A percentile compares a stretch with the other conserved stretches of the same genome.
Evolutionary conservation across 2,113 vertebrate species (phyloP).

Genomic region (Hemichromis elongatus): DNA sequence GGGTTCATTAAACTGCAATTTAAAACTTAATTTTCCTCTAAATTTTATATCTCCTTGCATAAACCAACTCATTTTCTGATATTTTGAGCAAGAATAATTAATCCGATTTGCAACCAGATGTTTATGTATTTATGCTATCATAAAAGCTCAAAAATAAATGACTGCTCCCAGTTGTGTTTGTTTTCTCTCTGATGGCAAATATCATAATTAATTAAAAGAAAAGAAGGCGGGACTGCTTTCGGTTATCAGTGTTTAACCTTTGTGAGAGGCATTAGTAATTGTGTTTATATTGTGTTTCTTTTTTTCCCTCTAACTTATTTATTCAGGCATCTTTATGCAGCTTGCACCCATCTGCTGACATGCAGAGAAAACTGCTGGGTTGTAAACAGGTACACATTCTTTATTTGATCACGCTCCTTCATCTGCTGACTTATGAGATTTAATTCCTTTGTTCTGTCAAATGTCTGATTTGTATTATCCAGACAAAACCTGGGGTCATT

Average conservation of each 20-base stretch:
- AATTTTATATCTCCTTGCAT: neutral
- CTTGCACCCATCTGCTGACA: conserved; percentile 41
- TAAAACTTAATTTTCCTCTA: neutral
- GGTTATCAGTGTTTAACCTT: neutral
- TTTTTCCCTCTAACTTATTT: neutral
- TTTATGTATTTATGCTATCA: neutral
- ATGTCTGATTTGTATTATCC: neutral
- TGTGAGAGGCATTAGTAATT: neutral
- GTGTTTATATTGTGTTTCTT: neutral
- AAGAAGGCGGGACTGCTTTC: neutral
- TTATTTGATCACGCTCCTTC: neutral
- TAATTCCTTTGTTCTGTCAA: conserved; percentile 22
- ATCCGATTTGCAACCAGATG: neutral
- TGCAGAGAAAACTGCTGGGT: conserved; percentile 73
- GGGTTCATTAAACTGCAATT: neutral
- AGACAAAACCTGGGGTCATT: conserved; percentile 90
- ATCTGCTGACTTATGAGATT: neutral
- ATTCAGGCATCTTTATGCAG: conserved; percentile 78
- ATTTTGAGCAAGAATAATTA: neutral
- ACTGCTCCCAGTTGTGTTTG: neutral
- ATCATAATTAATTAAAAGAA: neutral
- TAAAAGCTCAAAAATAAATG: neutral
- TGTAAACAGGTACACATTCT: conserved; percentile 18
- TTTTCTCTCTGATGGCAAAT: neutral
- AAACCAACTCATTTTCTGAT: neutral